Evolutionary conservation across 1,140 invertebrate genomes (phyloP).

Genomic region (Helicoverpa zea): DNA sequence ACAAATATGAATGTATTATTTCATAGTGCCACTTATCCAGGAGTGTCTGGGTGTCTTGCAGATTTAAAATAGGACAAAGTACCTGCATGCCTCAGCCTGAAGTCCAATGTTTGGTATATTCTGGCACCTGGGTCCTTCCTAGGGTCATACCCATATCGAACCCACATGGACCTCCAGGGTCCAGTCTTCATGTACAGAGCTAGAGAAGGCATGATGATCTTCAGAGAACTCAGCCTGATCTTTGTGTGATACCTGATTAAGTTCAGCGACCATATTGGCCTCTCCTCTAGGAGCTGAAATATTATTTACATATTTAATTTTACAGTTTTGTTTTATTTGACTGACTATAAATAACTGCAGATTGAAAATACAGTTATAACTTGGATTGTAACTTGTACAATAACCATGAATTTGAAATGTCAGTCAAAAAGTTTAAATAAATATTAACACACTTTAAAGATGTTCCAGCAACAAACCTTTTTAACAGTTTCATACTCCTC

Average conservation of each 20-base stretch:
- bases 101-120: constrained; percentile 95
- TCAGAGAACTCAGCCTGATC: constrained; percentile 89
- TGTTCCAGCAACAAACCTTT: constrained; percentile 72
- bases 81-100: constrained; percentile 91
- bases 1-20: too few relatives aligned
- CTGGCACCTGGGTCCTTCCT: constrained; percentile 92
- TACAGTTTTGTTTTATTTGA: too few relatives aligned
- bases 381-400: too few relatives aligned
- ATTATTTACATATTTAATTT: neutral
- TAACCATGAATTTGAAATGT: too few relatives aligned
- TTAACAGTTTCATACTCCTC: constrained; percentile 79
- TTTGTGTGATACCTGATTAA: constrained; percentile 90
- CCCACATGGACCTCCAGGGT: constrained; percentile 96
- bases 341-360: too few relatives aligned
- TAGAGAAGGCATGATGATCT: constrained; percentile 92
- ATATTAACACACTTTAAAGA: neutral
- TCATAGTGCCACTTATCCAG: too few relatives aligned
- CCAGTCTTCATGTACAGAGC: constrained; percentile 95
- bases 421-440: too few relatives aligned
- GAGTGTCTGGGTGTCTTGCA: too few relatives aligned
- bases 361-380: too few relatives aligned
- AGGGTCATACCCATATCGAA: constrained; percentile 95
- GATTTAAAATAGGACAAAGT: constrained; percentile 45
- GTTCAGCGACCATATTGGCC: constrained; percentile 95
- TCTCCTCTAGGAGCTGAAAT: constrained; percentile 90